Evolutionary conservation across 2,113 vertebrate species (phyloP).

Genomic region (Neogobius melanostomus): DNA sequence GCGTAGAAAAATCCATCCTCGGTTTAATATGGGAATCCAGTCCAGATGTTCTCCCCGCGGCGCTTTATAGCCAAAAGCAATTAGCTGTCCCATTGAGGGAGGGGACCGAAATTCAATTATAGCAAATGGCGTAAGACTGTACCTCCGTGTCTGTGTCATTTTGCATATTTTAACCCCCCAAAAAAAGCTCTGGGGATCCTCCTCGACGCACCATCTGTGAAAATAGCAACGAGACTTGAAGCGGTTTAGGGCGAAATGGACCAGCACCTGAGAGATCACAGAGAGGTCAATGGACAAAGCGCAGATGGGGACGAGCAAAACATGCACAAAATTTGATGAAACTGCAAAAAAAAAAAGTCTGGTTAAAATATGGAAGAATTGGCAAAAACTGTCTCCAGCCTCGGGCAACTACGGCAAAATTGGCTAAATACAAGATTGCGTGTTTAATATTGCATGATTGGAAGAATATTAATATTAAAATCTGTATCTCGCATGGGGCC

Average conservation of each 20-base stretch:
- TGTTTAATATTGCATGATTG: conserved; percentile 1
- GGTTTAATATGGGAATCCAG: neutral
- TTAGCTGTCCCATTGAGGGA: neutral
- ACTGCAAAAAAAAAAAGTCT: neutral
- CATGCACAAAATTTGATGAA: neutral
- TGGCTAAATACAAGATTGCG: neutral
- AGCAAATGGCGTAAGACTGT: neutral
- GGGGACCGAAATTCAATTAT: neutral
- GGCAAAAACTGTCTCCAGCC: neutral
- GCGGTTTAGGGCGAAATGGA: neutral
- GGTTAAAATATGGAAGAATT: neutral
- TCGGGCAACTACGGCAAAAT: neutral
- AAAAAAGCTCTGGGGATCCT: neutral
- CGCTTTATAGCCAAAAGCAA: neutral
- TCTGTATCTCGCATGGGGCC: neutral
- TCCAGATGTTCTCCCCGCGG: conserved; percentile 4
- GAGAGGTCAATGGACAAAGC: neutral
- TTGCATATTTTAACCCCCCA: neutral
- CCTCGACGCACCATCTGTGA: neutral
- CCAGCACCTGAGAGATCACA: conserved; percentile 1
- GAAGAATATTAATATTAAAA: neutral
- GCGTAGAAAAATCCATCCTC: neutral
- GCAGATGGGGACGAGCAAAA: neutral
- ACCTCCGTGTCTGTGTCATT: neutral
- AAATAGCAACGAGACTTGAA: neutral